These are phyloP conservation scores for Chelmon rostratus DNA, from an alignment of 2,797 vertebrate species.

Conservation along the genomic window DNA sequence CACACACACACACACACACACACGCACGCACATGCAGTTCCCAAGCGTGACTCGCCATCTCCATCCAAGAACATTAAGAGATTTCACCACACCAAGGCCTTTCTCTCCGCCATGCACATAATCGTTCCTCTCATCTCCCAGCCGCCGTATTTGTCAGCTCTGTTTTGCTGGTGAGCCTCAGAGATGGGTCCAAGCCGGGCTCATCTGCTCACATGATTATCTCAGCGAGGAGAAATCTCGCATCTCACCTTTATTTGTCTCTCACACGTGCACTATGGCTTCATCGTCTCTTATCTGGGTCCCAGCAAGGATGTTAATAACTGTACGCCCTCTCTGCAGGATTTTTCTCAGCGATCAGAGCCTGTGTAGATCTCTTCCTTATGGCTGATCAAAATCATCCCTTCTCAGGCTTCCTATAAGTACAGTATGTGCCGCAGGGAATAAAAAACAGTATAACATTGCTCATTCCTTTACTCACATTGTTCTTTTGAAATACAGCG, in stretches of 20 bases:
- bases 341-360: conserved; percentile 5
- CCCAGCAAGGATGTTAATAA: conserved; percentile 55
- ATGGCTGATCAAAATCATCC: conserved; percentile 70
- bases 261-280: conserved; percentile 44
- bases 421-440: conserved; percentile 39
- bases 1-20: conserved; percentile 21
- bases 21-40: conserved; percentile 37
- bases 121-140: conserved; percentile 69
- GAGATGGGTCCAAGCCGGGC: conserved; percentile 59
- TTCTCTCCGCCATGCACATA: conserved; percentile 57
- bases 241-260: conserved; percentile 78
- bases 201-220: conserved; percentile 75
- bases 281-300: conserved; percentile 60
- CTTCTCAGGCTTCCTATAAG: conserved; percentile 48
- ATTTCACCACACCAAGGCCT: conserved; percentile 65
- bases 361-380: conserved; percentile 31
- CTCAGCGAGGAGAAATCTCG: conserved; percentile 60
- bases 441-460: conserved; percentile 48
- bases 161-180: conserved; percentile 63
- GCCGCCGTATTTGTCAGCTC: conserved; percentile 68
- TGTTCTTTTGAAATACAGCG: conserved; percentile 20
- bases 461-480: conserved; percentile 40
- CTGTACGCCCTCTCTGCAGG: conserved; percentile 17
- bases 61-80: conserved; percentile 78
- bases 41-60: conserved; percentile 63